Conservation (phyloP, 23 tunicate genomes). For the Trididemnum nubilum region DNA sequence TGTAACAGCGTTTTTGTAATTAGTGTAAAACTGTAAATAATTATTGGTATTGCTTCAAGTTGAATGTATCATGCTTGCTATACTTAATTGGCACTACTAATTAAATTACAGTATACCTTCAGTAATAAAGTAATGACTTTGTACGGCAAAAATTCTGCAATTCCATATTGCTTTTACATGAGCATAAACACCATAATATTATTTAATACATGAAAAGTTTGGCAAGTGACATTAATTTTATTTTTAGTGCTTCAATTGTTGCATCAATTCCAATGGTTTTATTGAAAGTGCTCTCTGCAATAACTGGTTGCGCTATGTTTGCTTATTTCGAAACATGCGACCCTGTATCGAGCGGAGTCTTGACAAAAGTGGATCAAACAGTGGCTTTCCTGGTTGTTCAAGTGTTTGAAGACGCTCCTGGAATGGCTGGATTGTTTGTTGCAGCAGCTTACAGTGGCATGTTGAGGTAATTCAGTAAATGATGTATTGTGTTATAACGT, state of each 20-base stretch:
- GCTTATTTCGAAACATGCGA: conserved; percentile 69
- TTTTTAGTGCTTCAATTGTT: conserved; percentile 35
- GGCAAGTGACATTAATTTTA: too few relatives aligned
- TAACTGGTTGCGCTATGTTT: conserved; percentile 56
- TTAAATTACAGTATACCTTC: too few relatives aligned
- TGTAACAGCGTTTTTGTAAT: too few relatives aligned
- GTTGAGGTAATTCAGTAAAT: conserved; percentile 36
- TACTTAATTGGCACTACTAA: too few relatives aligned
- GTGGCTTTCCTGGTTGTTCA: conserved; percentile 25
- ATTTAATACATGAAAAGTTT: not conserved
- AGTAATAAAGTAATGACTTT: too few relatives aligned
- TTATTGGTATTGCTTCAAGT: too few relatives aligned
- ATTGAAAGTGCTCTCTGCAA: conserved; percentile 5
- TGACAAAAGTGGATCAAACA: too few relatives aligned
- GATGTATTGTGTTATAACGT: not conserved
- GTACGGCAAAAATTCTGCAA: too few relatives aligned
- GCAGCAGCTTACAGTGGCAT: conserved; percentile 58
- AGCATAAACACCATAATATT: too few relatives aligned
- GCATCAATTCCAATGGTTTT: conserved; percentile 34
- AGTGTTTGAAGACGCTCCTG: conserved; percentile 49
- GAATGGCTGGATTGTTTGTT: conserved; percentile 56
- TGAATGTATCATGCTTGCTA: too few relatives aligned
- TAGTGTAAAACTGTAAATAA: too few relatives aligned
- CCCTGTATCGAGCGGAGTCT: conserved; percentile 18
- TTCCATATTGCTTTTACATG: too few relatives aligned